These are phyloP conservation scores for Chalcosyrphus nemorum DNA, from an alignment of 2,888 invertebrate species.

Conservation along the genomic window DNA sequence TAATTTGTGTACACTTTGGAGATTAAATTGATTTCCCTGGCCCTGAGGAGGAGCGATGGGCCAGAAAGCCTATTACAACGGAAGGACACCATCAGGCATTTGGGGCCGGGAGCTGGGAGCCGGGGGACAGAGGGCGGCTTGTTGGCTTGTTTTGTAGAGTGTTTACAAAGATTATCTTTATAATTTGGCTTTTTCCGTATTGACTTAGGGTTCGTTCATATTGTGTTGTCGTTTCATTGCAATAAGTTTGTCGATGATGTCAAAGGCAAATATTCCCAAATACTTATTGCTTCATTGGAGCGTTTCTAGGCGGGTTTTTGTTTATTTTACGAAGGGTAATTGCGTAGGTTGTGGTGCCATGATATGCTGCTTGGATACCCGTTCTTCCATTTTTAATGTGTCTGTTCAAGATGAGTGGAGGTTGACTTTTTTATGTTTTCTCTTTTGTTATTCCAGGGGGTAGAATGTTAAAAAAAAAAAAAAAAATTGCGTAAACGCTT, in stretches of 20 bases:
- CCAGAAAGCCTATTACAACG: conserved; percentile 6
- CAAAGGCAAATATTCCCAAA: conserved; percentile 45
- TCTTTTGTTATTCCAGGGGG: background rate
- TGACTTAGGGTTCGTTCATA: conserved; percentile 24
- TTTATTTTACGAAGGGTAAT: conserved; percentile 17
- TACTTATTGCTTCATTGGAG: conserved; percentile 44
- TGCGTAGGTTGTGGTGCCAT: background rate
- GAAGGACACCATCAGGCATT: background rate
- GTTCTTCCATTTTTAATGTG: conserved; percentile 22
- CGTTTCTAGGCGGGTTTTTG: conserved; percentile 6
- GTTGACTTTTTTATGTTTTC: conserved; percentile 29
- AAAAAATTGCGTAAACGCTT: conserved; percentile 24
- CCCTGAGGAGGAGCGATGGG: background rate
- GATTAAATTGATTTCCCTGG: conserved; percentile 49
- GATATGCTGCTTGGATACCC: conserved; percentile 11
- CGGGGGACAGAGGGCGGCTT: background rate
- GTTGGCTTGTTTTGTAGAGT: background rate
- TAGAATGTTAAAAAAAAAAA: background rate
- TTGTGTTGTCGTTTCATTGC: conserved; percentile 20
- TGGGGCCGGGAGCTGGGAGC: too few relatives aligned
- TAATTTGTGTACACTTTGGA: conserved; percentile 49
- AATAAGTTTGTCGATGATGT: conserved; percentile 29
- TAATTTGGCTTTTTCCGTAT: conserved; percentile 44
- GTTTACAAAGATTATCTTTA: conserved; percentile 42
- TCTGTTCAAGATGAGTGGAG: background rate